Evolutionary conservation across 2,113 vertebrate genomes (phyloP).

Genomic region (Stigmatopora nigra): DNA sequence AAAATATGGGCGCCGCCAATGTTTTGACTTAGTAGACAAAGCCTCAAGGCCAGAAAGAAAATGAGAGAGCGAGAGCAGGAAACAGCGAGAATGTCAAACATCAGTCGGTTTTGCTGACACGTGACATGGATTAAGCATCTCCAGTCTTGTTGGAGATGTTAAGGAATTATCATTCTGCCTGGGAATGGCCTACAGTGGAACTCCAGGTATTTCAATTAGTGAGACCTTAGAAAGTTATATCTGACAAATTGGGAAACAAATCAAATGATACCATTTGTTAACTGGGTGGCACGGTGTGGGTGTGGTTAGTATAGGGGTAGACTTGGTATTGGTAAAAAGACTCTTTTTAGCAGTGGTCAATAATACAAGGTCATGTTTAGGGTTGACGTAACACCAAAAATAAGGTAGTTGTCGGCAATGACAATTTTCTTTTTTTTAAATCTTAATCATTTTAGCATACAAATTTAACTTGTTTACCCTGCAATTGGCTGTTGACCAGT

Average conservation of each 20-base stretch:
- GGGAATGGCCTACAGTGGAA: constrained; percentile 27
- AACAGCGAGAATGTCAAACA: constrained; percentile 56
- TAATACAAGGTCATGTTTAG: too few species aligned
- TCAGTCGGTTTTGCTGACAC: constrained; percentile 45
- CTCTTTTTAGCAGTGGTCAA: too few species aligned
- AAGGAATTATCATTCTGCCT: constrained; percentile 26
- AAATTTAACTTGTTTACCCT: not conserved
- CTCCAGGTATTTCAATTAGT: constrained; percentile 31
- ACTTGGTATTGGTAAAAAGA: too few species aligned
- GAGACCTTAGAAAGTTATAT: constrained; percentile 15
- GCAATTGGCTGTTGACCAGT: not conserved
- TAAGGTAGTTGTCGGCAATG: too few species aligned
- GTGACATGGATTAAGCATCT: constrained; percentile 45
- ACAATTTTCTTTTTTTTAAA: too few species aligned
- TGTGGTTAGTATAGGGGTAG: too few species aligned
- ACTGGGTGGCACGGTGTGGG: too few species aligned
- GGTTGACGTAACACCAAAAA: too few species aligned
- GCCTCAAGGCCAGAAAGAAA: constrained; percentile 44
- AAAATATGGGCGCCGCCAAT: constrained; percentile 54
- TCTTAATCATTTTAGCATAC: not conserved
- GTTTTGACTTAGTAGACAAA: constrained; percentile 64
- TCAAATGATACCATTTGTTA: too few species aligned
- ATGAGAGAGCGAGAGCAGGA: constrained; percentile 29
- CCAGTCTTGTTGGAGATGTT: constrained; percentile 35
- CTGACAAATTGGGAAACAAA: not conserved